Conservation (phyloP, 2,113 vertebrate species). For the Anoplopoma fimbria region DNA sequence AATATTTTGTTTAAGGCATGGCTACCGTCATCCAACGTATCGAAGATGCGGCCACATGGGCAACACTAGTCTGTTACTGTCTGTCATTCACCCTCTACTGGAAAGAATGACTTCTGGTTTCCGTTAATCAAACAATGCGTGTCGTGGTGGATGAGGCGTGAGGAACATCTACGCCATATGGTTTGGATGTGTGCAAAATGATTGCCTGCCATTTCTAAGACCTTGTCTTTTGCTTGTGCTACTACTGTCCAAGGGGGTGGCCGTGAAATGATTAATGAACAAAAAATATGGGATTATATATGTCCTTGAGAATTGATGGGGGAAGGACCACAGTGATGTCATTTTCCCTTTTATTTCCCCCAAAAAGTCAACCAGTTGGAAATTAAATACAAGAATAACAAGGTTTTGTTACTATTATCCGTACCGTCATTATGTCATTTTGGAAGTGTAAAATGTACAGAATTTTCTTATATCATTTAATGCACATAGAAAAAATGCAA, state of each 20-base stretch:
- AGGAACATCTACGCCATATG: not conserved
- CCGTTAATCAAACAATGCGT: not conserved
- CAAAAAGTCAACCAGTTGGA: not conserved
- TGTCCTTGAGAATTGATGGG: not conserved
- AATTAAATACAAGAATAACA: not conserved
- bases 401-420: not conserved
- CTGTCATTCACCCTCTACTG: not conserved
- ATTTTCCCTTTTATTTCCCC: not conserved
- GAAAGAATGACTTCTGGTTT: slow-evolving; percentile 10
- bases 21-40: not conserved
- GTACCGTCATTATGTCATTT: not conserved
- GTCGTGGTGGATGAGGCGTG: not conserved
- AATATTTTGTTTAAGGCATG: not conserved
- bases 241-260: not conserved
- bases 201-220: not conserved
- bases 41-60: not conserved
- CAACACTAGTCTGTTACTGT: not conserved
- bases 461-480: not conserved
- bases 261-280: not conserved
- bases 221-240: not conserved
- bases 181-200: slow-evolving; percentile 2
- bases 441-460: not conserved
- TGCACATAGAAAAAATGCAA: not conserved
- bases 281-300: not conserved
- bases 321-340: not conserved